Evolutionary conservation across 2,888 invertebrate species (phyloP), one percentile per base, ranked within the genome.

Genomic region (Hedychridium roseum): DNA sequence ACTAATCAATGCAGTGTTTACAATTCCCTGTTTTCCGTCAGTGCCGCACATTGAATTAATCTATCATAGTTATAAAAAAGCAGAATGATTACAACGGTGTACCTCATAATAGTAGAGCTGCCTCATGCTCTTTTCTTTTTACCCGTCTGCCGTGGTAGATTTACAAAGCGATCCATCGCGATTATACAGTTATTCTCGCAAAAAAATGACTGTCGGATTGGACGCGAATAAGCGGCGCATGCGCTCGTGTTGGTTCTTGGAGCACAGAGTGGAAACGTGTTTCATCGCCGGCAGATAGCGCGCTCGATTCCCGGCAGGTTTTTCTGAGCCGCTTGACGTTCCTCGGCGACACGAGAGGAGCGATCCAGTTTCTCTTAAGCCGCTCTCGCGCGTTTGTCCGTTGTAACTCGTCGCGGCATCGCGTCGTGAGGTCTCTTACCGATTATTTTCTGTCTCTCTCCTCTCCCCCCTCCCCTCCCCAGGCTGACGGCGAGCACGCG

Each of bases 341-440:
- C 47, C 49, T 55, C 49, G 44, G 47, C 57, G 51, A 43, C 47
- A n/a, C n/a, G n/a, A 46, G 52, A 49, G 54, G 34, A 44, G 57
- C 47, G 61, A 64, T 64, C 68, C 73, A 74, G 74, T 74, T 74
- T 69, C 66, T 66, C 66, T 64, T 68, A 74, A 71, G 66, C 73
- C 71, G 72, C 66, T 74, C 70, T 68, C 68, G 71, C 70, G 73
- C 60, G 68, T 67, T 69, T 64, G 70, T 65, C 64, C 66, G 68
- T 70, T 66, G n/a, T n/a, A n/a, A n/a, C 67, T 59, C 61, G 58
- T 54, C 60, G 60, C 30, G 21, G 28, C 45, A 50, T 62, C 60
- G 60, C 60, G 66, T 63, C 64, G 55, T 56, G 62, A 67, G 68
- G 66, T 57, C 56, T 69, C 63, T 66, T 63, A 64, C 62, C 63